A percentile compares a stretch with the other conserved stretches of the same genome.
These are phyloP conservation scores for Hemichromis elongatus DNA, from an alignment of 2,113 vertebrate genomes.

Conservation along the genomic window DNA sequence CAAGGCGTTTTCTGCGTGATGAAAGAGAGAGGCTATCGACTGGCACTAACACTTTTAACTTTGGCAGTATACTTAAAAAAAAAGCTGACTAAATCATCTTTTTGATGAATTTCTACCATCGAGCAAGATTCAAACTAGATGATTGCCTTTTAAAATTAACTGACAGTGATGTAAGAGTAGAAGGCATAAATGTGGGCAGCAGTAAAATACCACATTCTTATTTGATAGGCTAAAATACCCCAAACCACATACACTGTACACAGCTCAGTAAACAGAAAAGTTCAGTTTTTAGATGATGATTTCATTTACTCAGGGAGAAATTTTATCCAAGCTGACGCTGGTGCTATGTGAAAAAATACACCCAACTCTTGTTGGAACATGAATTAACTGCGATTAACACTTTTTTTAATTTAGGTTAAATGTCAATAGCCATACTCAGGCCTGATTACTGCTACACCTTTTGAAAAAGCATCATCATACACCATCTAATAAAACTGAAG, in stretches of 20 bases:
- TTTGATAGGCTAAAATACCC: not conserved
- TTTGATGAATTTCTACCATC: not conserved
- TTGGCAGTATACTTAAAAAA: not conserved
- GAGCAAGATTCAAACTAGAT: not conserved
- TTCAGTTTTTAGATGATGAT: too few relatives aligned
- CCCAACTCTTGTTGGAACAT: not conserved
- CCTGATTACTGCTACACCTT: not conserved
- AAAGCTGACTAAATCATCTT: not conserved
- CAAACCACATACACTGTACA: not conserved
- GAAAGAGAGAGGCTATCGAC: not conserved
- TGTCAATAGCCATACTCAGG: not conserved
- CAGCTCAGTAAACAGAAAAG: not conserved
- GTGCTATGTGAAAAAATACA: not conserved
- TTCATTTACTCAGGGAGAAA: not conserved
- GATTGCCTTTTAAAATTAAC: not conserved
- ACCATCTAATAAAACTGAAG: not conserved
- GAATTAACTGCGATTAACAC: not conserved
- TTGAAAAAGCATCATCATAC: not conserved
- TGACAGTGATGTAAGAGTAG: not conserved
- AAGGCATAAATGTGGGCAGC: not conserved
- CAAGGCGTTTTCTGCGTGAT: not conserved
- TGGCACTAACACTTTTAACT: not conserved
- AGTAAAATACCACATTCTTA: not conserved
- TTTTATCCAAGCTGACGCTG: not conserved
- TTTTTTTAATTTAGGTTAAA: not conserved